Percentiles rank a stretch among this genome's conserved stretches.
Evolutionary conservation across 2,888 invertebrate genomes (phyloP).

Genomic region (Cheilosia soror): DNA sequence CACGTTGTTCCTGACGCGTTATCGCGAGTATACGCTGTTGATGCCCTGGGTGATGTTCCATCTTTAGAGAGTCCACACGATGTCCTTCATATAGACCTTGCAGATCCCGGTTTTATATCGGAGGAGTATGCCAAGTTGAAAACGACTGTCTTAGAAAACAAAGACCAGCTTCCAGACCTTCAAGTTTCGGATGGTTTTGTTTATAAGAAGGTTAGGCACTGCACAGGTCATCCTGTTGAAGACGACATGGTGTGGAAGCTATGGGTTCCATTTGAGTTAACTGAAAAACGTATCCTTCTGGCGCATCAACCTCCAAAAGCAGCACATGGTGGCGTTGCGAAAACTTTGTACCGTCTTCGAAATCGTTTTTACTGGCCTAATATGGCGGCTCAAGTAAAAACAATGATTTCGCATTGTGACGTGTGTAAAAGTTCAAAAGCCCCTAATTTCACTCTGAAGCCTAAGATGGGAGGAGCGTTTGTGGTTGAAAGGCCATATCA

Average conservation of each 20-base stretch:
- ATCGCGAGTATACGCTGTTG: neutral
- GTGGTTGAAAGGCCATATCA: neutral
- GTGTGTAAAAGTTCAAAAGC: neutral
- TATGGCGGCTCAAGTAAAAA: neutral
- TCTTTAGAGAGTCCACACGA: too few species aligned
- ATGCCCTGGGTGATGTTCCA: too few species aligned
- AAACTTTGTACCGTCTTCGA: neutral
- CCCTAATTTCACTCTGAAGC: neutral
- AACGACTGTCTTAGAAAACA: neutral
- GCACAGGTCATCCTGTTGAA: neutral
- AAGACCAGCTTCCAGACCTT: neutral
- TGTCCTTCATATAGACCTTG: too few species aligned
- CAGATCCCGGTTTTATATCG: neutral
- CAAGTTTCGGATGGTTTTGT: neutral
- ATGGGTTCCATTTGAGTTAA: neutral
- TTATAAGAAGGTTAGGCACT: neutral
- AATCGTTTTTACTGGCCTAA: neutral
- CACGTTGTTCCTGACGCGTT: too few species aligned
- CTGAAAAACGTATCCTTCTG: neutral
- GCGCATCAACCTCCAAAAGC: constrained; percentile 25
- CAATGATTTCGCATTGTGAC: neutral
- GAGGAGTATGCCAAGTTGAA: neutral
- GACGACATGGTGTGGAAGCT: neutral
- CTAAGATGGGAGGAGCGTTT: neutral
- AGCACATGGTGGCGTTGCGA: neutral